Conservation (phyloP, 53 echinoderm and acorn worm genomes). For the Apostichopus leukothele region DNA sequence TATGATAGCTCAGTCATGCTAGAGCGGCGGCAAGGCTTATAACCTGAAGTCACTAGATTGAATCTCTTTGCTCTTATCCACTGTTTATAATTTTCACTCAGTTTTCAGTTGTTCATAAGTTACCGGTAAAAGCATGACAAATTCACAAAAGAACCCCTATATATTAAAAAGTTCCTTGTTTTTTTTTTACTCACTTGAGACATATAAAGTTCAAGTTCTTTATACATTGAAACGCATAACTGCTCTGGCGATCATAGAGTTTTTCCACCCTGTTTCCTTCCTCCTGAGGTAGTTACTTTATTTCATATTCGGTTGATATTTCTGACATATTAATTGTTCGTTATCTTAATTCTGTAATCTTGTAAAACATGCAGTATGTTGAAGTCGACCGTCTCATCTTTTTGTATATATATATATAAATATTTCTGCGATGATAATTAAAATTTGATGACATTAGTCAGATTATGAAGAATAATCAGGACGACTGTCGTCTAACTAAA, state of each 20-base stretch:
- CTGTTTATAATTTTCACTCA: no score
- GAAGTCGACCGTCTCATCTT: neutral
- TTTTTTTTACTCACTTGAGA: no score
- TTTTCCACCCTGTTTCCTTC: neutral
- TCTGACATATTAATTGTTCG: neutral
- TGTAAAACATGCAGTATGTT: neutral
- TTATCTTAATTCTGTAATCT: neutral
- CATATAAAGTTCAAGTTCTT: no score
- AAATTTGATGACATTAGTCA: neutral
- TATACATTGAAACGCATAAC: neutral
- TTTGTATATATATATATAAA: neutral
- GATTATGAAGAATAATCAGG: neutral
- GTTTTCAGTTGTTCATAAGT: no score
- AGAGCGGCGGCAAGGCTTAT: no score
- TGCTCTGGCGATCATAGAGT: neutral
- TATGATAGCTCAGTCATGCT: no score
- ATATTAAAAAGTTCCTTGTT: no score
- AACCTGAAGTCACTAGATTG: no score
- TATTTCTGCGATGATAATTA: neutral
- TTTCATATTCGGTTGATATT: neutral
- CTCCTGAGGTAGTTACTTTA: neutral
- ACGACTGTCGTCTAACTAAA: neutral
- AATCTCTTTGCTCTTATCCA: no score
- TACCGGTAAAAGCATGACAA: no score
- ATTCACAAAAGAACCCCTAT: no score